A percentile compares a stretch with the other conserved stretches of the same genome.
Evolutionary conservation across 2,888 invertebrate genomes (phyloP).

Genomic region (Hecatera dysodea): DNA sequence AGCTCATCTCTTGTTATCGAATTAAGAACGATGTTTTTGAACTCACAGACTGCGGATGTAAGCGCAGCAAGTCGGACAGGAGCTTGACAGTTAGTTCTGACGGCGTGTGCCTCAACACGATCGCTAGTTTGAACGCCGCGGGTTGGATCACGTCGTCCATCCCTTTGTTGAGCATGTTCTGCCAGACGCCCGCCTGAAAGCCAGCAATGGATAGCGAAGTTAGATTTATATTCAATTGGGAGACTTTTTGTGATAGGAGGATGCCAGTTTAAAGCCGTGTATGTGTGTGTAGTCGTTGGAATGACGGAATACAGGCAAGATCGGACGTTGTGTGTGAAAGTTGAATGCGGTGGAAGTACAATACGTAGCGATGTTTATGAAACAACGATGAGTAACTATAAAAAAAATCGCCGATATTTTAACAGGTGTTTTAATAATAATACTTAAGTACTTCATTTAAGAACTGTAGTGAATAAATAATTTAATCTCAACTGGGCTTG

Average conservation of each 20-base stretch:
- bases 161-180: conserved; percentile 80
- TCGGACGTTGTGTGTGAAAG: conserved; percentile 11
- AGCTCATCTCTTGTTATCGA: not conserved
- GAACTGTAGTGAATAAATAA: not conserved
- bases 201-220: conserved; percentile 32
- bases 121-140: conserved; percentile 85
- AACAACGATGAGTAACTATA: not conserved
- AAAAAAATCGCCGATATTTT: conserved; percentile 18
- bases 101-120: conserved; percentile 85
- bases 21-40: not conserved
- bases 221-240: not conserved
- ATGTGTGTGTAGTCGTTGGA: conserved; percentile 16
- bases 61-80: conserved; percentile 78
- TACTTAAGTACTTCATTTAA: not conserved
- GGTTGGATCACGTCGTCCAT: conserved; percentile 83
- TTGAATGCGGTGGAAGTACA: not conserved
- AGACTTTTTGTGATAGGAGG: not conserved
- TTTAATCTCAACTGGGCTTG: not conserved
- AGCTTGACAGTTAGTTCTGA: conserved; percentile 78
- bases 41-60: conserved; percentile 84
- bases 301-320: conserved; percentile 7
- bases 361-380: conserved; percentile 14
- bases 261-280: conserved; percentile 12
- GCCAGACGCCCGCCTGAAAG: conserved; percentile 85
- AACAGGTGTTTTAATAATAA: conserved; percentile 11